phyloP scores from a whole-genome alignment of 1,140 invertebrate species.

The Procambarus virginalis region DNA sequence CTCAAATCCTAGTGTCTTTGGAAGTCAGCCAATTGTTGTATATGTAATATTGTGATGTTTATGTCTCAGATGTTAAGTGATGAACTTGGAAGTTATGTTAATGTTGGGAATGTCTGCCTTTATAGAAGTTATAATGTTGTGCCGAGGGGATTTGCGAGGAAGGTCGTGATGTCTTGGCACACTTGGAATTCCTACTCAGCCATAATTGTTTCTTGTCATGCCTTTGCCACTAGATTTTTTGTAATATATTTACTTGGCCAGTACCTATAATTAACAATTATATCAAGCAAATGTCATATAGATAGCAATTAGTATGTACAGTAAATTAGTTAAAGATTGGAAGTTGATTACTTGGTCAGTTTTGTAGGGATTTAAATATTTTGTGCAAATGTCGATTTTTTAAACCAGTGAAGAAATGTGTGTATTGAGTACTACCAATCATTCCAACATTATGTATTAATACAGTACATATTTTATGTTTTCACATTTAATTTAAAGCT shows the following conservation, averaged over 20 bases:
- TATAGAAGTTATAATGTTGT: conserved; percentile 37
- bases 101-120: conserved; percentile 39
- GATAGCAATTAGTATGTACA: not conserved
- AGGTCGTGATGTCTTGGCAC: conserved; percentile 12
- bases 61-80: conserved; percentile 50
- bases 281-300: not conserved
- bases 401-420: conserved; percentile 3
- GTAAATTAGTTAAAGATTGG: not conserved
- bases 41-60: conserved; percentile 63
- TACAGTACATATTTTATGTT: not conserved
- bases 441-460: conserved; percentile 10
- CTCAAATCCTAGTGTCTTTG: conserved; percentile 62
- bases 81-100: conserved; percentile 44
- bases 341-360: conserved; percentile 4
- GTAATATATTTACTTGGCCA: conserved; percentile 10
- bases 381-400: not conserved
- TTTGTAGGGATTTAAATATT: conserved; percentile 16
- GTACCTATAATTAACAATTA: not conserved
- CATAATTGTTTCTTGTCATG: conserved; percentile 30
- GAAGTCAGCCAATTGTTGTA: conserved; percentile 62
- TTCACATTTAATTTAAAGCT: not conserved
- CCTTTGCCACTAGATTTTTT: conserved; percentile 13
- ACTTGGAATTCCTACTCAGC: conserved; percentile 13
- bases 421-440: conserved; percentile 5
- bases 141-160: conserved; percentile 16